Base-by-base conservation (phyloP, 2,113 vertebrate species). In the Microtus ochrogaster region DNA sequence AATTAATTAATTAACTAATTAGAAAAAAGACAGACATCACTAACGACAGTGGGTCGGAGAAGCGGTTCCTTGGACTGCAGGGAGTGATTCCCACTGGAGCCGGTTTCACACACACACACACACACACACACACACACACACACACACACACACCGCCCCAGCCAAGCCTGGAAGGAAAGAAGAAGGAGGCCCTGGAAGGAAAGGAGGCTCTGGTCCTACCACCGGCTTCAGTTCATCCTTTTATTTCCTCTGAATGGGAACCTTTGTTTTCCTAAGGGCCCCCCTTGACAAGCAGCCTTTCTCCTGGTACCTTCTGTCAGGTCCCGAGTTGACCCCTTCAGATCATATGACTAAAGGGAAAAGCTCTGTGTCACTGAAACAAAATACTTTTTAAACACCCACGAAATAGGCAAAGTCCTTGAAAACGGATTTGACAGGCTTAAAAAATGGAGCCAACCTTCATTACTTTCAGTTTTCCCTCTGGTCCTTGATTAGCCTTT, bases 321-420 rank as follows among this genome's bases (percentile, higher is more conserved):
- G 68, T 13, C 5, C 2, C 55, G 55, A 91, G 11, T 49, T 68
- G 70, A 9, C 21, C 44, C n/a, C 74, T 95, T 84, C 16, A 70
- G 72, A 44, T 74, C 72, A 4, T 5, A 12, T 44, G 70, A 83
- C 19, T 88, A n/a, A 90, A 55, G 65, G 22, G 63, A 61, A 92
- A 77, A 72, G 14, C 63, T 61, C 70, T 39, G 65, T 87, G 52
- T 44, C 28, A 84, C 28, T 33, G 2, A 3, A 94, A 55, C 74
- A 79, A 95, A 94, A 85, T 79, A 78, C 36, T 86, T 95, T 21
- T 90, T 63, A 87, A 93, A 47, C 49, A 36, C 73, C 44, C 28
- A 24, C 74, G 63, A 74, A 76, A 63, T 39, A 90, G 30, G 39
- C 81, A 22, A 78, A 73, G 39, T 91, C 74, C 33, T 44, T 33